Evolutionary conservation across 2,888 invertebrate genomes (phyloP).

Genomic region (Mechanitis mazaeus): DNA sequence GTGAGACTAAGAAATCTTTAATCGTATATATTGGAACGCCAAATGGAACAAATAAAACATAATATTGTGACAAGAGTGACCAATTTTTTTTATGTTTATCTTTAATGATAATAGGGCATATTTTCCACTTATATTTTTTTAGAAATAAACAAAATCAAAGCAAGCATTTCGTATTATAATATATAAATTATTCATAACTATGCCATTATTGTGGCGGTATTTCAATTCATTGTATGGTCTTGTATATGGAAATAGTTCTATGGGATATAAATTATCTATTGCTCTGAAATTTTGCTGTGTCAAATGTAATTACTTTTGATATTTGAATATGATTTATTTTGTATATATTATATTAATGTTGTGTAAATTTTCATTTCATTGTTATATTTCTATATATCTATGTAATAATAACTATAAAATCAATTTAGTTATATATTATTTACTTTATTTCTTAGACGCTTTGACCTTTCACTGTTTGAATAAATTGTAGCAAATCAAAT

Average conservation of each 20-base stretch:
- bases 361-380: neutral
- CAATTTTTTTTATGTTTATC: too few species aligned
- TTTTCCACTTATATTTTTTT: neutral
- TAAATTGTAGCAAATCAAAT: too few species aligned
- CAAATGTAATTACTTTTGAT: neutral
- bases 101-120: too few species aligned
- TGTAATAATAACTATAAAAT: too few species aligned
- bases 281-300: neutral
- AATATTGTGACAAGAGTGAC: too few species aligned
- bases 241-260: conserved; percentile 3
- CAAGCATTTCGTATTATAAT: conserved; percentile 56
- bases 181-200: conserved; percentile 69
- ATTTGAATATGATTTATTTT: neutral
- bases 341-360: neutral
- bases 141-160: conserved; percentile 7
- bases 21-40: too few species aligned
- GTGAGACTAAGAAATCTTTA: too few species aligned
- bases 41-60: too few species aligned
- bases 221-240: conserved; percentile 40
- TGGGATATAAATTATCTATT: conserved; percentile 5
- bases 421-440: too few species aligned
- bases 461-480: too few species aligned
- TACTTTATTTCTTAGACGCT: too few species aligned
- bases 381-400: neutral
- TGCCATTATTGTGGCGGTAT: conserved; percentile 52